A percentile compares a stretch with the other conserved stretches of the same genome.
phyloP scores from a whole-genome alignment of 2,888 invertebrate species.

The Corythucha ciliata region DNA sequence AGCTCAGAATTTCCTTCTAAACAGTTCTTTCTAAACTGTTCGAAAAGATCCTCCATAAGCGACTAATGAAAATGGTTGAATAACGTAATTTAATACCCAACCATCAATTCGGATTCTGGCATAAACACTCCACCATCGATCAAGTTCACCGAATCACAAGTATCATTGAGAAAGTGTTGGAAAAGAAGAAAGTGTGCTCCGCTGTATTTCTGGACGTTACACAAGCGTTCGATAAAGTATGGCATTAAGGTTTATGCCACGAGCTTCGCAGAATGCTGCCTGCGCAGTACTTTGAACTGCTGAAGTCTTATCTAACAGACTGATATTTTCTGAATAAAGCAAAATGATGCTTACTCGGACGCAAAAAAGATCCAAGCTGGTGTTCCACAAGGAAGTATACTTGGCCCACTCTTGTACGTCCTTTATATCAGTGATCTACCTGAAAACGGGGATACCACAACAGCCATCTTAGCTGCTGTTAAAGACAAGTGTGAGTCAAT shows the following conservation, averaged over 20 bases:
- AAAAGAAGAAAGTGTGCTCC: constrained; percentile 3
- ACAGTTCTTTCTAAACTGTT: too few relatives aligned
- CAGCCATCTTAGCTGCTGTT: too few relatives aligned
- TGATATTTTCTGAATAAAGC: background rate
- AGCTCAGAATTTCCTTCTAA: too few relatives aligned
- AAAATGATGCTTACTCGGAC: constrained; percentile 9
- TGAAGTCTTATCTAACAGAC: background rate
- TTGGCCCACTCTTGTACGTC: too few relatives aligned
- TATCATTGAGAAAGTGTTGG: background rate
- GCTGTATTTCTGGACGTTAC: constrained; percentile 2
- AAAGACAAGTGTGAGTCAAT: too few relatives aligned
- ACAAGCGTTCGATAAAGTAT: background rate
- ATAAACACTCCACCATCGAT: background rate
- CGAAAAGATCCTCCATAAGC: background rate
- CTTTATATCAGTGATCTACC: too few relatives aligned
- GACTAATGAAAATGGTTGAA: background rate
- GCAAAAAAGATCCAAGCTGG: too few relatives aligned
- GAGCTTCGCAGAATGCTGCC: constrained; percentile 1
- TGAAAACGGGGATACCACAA: too few relatives aligned
- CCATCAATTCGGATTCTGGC: background rate
- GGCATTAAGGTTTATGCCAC: background rate
- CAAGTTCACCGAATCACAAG: background rate
- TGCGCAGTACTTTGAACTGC: background rate
- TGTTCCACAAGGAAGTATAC: too few relatives aligned
- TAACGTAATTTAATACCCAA: background rate